phyloP scores from a whole-genome alignment of 2,888 invertebrate genomes.

The Notodonta dromedarius region DNA sequence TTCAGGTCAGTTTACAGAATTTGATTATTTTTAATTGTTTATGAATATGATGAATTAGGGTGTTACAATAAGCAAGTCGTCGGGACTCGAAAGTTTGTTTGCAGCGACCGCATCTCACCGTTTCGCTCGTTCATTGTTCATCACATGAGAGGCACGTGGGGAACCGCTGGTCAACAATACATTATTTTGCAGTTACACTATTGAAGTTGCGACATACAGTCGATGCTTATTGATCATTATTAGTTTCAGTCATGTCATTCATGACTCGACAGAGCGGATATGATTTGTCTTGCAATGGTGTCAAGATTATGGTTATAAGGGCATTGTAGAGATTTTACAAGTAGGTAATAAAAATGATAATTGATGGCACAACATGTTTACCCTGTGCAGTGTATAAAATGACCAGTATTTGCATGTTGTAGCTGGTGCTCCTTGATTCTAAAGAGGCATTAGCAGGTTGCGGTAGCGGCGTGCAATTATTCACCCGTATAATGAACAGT shows the following conservation, averaged over 20 bases:
- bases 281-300: slow-evolving; percentile 10
- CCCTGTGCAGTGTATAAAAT: slow-evolving; percentile 16
- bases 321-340: neutral
- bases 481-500: slow-evolving; percentile 14
- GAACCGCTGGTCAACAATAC: slow-evolving; percentile 52
- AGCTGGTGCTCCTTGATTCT: slow-evolving; percentile 26
- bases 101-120: slow-evolving; percentile 45
- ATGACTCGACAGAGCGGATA: slow-evolving; percentile 13
- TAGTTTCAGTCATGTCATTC: slow-evolving; percentile 32
- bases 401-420: slow-evolving; percentile 14
- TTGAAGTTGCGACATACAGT: slow-evolving; percentile 41
- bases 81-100: slow-evolving; percentile 53
- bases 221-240: slow-evolving; percentile 48
- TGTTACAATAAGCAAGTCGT: slow-evolving; percentile 46
- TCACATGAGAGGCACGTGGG: slow-evolving; percentile 68
- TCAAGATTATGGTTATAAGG: neutral
- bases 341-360: neutral
- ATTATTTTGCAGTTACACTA: slow-evolving; percentile 58
- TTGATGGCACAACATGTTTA: slow-evolving; percentile 6
- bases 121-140: slow-evolving; percentile 62
- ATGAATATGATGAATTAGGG: neutral
- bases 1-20: slow-evolving; percentile 83
- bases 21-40: slow-evolving; percentile 6
- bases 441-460: slow-evolving; percentile 20
- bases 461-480: slow-evolving; percentile 22